Evolutionary conservation across 92 coral and sea anemone species (phyloP).

Genomic region (Porites cylindrica): DNA sequence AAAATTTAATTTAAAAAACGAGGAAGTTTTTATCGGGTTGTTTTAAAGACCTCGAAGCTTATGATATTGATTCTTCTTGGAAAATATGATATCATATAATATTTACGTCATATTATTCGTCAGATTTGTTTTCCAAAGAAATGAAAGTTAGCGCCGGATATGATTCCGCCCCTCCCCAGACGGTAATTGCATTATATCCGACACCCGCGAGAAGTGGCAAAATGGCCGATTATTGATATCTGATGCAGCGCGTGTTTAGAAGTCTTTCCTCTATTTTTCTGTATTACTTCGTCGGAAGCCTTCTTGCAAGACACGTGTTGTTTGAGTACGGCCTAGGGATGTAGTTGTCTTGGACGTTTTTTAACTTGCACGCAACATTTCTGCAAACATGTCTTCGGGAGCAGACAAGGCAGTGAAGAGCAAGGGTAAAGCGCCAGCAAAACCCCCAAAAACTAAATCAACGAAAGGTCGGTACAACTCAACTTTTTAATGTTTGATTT

Average conservation of each 20-base stretch:
- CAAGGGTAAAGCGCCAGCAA: conserved; percentile 69
- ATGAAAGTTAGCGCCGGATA: not conserved
- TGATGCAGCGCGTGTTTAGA: conserved; percentile 6
- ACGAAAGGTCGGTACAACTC: conserved; percentile 9
- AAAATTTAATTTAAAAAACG: not conserved
- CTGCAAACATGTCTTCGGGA: conserved; percentile 56
- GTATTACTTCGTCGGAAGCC: not conserved
- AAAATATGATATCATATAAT: not conserved
- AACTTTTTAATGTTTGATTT: not conserved
- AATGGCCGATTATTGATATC: conserved; percentile 31
- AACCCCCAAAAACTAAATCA: conserved; percentile 52
- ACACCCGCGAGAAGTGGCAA: conserved; percentile 3
- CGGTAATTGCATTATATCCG: not conserved
- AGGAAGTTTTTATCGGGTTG: not conserved
- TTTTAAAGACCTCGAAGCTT: not conserved
- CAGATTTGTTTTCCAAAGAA: not conserved
- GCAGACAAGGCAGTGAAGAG: conserved; percentile 79
- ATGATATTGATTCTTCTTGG: not conserved
- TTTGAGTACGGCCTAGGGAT: not conserved
- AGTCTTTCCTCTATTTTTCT: conserved; percentile 5
- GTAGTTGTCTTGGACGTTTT: conserved; percentile 6
- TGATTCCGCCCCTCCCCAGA: conserved; percentile 23
- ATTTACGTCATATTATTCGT: not conserved
- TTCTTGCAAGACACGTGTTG: conserved; percentile 2
- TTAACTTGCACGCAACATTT: not conserved